Evolutionary conservation across 2,888 invertebrate genomes (phyloP).

Genomic region (Saturnia pavonia): DNA sequence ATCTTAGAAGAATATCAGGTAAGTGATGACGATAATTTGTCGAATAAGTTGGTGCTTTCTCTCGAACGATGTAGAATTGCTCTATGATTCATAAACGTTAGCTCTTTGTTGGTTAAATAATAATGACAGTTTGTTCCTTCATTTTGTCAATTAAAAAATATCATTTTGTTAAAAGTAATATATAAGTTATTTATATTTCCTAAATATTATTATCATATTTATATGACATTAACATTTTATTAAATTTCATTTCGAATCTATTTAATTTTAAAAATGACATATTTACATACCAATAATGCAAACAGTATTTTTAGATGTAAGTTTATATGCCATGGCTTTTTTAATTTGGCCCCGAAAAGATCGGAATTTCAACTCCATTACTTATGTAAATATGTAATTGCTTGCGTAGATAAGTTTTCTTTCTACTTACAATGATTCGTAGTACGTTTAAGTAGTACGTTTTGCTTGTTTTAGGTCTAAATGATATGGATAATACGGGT

Average conservation of each 20-base stretch:
- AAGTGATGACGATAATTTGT: neutral
- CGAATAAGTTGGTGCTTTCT: neutral
- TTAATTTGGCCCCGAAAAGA: neutral
- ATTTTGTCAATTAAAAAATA: neutral
- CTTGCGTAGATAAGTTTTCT: constrained; percentile 7
- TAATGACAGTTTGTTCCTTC: neutral
- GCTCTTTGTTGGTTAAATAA: constrained; percentile 3
- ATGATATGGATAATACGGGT: neutral
- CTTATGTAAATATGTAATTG: constrained; percentile 10
- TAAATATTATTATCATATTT: no score
- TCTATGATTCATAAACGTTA: constrained; percentile 7
- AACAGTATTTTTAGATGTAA: neutral
- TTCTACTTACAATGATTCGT: constrained; percentile 3
- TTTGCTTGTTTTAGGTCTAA: no score
- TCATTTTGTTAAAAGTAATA: neutral
- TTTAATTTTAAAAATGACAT: no score
- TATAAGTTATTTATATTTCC: no score
- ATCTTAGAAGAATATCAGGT: constrained; percentile 13
- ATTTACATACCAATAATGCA: no score
- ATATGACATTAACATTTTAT: no score
- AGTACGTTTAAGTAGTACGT: neutral
- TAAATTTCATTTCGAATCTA: no score
- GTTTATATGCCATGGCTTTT: neutral
- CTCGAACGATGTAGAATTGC: neutral
- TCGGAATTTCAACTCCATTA: constrained; percentile 2